These are phyloP conservation scores for Heliconius nattereri DNA, from an alignment of 1,140 invertebrate genomes.

Conservation along the genomic window DNA sequence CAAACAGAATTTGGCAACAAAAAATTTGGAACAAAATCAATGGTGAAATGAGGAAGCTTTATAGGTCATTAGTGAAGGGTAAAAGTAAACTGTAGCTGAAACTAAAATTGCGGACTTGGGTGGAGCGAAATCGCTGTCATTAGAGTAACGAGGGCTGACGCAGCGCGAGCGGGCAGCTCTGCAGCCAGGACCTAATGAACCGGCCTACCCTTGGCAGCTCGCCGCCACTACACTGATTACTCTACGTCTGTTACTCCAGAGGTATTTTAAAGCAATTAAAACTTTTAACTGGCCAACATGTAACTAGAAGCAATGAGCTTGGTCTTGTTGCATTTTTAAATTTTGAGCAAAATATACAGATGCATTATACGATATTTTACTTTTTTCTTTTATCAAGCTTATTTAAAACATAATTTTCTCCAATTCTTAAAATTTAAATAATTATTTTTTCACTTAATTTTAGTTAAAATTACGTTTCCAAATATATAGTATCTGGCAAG, in stretches of 20 bases:
- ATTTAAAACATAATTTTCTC: too few relatives aligned
- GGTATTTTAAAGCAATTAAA: conserved; percentile 38
- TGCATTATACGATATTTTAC: neutral
- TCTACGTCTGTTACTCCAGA: conserved; percentile 32
- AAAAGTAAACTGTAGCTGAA: conserved; percentile 49
- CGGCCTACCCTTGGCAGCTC: conserved; percentile 55
- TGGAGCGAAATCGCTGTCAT: conserved; percentile 74
- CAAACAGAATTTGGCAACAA: conserved; percentile 38
- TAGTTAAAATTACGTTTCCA: too few relatives aligned
- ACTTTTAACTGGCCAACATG: conserved; percentile 22
- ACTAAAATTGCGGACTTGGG: conserved; percentile 67
- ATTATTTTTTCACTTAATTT: too few relatives aligned
- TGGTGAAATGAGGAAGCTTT: conserved; percentile 39
- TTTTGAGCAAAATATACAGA: neutral
- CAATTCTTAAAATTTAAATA: too few relatives aligned
- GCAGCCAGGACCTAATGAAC: conserved; percentile 69
- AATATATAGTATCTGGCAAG: neutral
- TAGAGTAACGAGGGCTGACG: conserved; percentile 75
- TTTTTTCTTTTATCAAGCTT: too few relatives aligned
- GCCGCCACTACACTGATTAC: conserved; percentile 47
- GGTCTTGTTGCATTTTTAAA: neutral
- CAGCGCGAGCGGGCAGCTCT: conserved; percentile 58
- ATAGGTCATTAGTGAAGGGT: conserved; percentile 44
- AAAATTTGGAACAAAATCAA: conserved; percentile 51
- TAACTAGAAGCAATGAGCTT: neutral